Evolutionary conservation across 2,797 vertebrate species (phyloP).

Genomic region (Diceros bicornis): DNA sequence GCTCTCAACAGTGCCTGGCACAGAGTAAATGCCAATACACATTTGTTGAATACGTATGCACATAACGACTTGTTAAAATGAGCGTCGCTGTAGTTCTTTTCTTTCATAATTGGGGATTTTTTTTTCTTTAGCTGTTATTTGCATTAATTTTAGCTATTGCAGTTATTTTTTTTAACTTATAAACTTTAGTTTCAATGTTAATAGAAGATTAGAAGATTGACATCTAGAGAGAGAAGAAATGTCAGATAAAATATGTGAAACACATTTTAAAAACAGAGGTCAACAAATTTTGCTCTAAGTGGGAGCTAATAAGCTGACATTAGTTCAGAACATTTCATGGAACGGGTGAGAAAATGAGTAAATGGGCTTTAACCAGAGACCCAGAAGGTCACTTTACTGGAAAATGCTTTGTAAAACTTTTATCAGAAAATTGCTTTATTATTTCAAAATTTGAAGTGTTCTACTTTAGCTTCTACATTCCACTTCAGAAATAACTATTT

Average conservation of each 20-base stretch:
- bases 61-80: neutral
- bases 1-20: neutral
- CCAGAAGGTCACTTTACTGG: constrained; percentile 32
- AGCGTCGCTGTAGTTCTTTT: neutral
- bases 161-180: neutral
- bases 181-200: constrained; percentile 38
- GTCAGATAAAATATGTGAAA: neutral
- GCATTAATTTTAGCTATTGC: neutral
- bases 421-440: constrained; percentile 60
- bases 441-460: constrained; percentile 53
- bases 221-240: neutral
- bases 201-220: neutral
- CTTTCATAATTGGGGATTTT: neutral
- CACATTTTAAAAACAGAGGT: neutral
- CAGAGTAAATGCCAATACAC: neutral
- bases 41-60: neutral
- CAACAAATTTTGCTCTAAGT: neutral
- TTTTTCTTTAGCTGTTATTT: neutral
- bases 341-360: neutral
- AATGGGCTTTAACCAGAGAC: constrained; percentile 37
- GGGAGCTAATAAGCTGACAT: constrained; percentile 42
- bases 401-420: constrained; percentile 44
- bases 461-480: neutral
- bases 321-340: constrained; percentile 48
- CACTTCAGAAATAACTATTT: constrained; percentile 55